Percentiles rank a stretch among this genome's conserved stretches.
These are phyloP conservation scores for Tryphoninae sp. DNA, from an alignment of 2,888 invertebrate species.

Conservation along the genomic window DNA sequence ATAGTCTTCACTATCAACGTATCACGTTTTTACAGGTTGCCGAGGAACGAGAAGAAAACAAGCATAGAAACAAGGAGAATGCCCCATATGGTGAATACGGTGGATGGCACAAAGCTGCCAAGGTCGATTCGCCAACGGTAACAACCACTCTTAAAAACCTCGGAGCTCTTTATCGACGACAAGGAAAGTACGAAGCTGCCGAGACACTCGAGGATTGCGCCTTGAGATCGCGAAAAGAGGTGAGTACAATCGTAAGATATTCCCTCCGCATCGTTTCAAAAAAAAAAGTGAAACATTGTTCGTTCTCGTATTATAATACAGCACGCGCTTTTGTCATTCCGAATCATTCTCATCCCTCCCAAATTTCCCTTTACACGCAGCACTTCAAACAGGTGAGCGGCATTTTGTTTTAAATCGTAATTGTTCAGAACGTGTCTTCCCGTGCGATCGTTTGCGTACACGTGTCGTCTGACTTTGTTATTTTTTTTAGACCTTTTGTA, in stretches of 20 bases:
- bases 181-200: constrained; percentile 99
- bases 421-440: constrained; percentile 32
- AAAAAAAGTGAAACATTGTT: background rate
- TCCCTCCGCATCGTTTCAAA: background rate
- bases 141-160: constrained; percentile 99
- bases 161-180: constrained; percentile 98
- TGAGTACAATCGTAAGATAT: constrained; percentile 77
- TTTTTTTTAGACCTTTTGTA: constrained; percentile 36
- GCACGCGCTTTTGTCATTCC: constrained; percentile 61
- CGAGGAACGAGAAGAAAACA: constrained; percentile 98
- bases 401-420: constrained; percentile 46
- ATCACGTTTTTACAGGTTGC: constrained; percentile 85
- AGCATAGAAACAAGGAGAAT: constrained; percentile 93
- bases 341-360: constrained; percentile 58
- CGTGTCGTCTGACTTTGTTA: constrained; percentile 16
- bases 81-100: constrained; percentile 96
- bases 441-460: constrained; percentile 36
- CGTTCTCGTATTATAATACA: background rate
- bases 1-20: background rate
- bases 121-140: constrained; percentile 98
- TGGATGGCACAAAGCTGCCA: constrained; percentile 99
- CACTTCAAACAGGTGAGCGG: constrained; percentile 78
- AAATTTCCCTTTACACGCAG: constrained; percentile 75
- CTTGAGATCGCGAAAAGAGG: constrained; percentile 97
- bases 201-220: constrained; percentile 99